Evolutionary conservation across 2,113 vertebrate genomes (phyloP).

Genomic region (Aleadryas rufinucha): DNA sequence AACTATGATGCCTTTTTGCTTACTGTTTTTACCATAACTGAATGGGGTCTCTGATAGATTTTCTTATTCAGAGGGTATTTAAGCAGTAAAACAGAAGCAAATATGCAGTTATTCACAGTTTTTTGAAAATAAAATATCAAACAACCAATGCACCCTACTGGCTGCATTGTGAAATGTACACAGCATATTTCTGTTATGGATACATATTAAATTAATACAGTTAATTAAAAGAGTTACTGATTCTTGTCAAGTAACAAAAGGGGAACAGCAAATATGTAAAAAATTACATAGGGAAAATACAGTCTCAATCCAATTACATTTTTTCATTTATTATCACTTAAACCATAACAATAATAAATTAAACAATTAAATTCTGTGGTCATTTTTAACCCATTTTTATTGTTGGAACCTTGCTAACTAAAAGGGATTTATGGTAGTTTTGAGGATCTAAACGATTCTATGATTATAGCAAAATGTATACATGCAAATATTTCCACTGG

Average conservation of each 20-base stretch:
- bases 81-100: background rate
- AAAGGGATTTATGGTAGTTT: background rate
- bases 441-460: background rate
- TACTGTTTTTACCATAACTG: background rate
- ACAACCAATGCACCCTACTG: constrained; percentile 22
- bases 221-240: background rate
- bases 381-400: background rate
- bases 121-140: background rate
- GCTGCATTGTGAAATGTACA: background rate
- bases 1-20: background rate
- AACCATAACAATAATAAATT: background rate
- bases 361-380: background rate
- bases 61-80: background rate
- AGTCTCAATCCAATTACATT: background rate
- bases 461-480: background rate
- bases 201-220: background rate
- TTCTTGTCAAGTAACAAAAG: background rate
- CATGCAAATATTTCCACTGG: background rate
- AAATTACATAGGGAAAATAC: background rate
- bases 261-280: background rate
- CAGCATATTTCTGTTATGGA: background rate
- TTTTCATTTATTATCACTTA: background rate
- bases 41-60: background rate
- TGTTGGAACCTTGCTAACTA: background rate
- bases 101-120: background rate